phyloP scores from a whole-genome alignment of 2,888 invertebrate species.

The Metallyticus violacea region DNA sequence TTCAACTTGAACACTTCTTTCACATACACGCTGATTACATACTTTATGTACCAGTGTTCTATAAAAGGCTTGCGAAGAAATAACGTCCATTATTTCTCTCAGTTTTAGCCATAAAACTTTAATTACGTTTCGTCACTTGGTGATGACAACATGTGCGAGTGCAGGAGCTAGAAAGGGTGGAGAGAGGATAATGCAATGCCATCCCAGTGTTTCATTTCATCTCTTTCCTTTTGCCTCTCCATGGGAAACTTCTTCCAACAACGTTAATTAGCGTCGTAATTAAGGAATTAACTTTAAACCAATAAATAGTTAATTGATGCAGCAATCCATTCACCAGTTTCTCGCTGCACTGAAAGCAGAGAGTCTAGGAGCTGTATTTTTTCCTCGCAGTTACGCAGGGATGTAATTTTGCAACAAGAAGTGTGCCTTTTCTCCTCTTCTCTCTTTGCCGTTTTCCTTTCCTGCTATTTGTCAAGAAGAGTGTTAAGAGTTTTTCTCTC shows the following conservation, averaged over 20 bases:
- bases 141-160: not conserved
- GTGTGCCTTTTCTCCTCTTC: not conserved
- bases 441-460: not conserved
- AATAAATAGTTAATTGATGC: not conserved
- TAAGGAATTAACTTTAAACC: not conserved
- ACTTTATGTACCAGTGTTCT: too few relatives aligned
- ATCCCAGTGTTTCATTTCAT: not conserved
- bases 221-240: too few relatives aligned
- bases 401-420: not conserved
- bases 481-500: not conserved
- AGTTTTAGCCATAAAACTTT: not conserved
- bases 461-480: not conserved
- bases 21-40: too few relatives aligned
- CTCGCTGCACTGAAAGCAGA: not conserved
- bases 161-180: too few relatives aligned
- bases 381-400: not conserved
- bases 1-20: too few relatives aligned
- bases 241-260: not conserved
- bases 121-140: not conserved
- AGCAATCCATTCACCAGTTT: not conserved
- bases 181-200: too few relatives aligned
- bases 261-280: not conserved
- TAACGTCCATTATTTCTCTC: not conserved
- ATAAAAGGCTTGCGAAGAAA: not conserved
- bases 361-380: not conserved